A percentile compares a stretch with the other conserved stretches of the same genome.
Evolutionary conservation across 2,888 invertebrate species (phyloP).

Genomic region (Yponomeuta plumbellus): DNA sequence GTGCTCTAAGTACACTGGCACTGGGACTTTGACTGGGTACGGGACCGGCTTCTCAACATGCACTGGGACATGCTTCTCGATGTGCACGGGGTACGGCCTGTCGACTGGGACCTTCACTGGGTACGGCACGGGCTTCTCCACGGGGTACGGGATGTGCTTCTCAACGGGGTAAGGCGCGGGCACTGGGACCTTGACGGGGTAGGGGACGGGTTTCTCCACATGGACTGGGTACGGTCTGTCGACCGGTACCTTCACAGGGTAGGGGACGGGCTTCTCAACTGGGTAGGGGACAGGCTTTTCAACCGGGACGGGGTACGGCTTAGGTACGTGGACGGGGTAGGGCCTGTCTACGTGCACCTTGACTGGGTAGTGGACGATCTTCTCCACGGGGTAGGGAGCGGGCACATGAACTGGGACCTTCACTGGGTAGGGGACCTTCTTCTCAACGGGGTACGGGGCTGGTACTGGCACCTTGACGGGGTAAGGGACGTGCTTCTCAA

Average conservation of each 20-base stretch:
- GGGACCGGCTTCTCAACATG: slow-evolving; percentile 79
- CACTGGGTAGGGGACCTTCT: slow-evolving; percentile 80
- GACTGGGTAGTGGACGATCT: slow-evolving; percentile 76
- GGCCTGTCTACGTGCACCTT: slow-evolving; percentile 81
- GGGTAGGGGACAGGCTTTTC: slow-evolving; percentile 77
- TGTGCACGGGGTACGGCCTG: slow-evolving; percentile 79
- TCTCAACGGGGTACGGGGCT: slow-evolving; percentile 81
- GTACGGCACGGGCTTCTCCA: slow-evolving; percentile 80
- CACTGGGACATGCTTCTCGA: slow-evolving; percentile 80
- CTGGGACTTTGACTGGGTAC: slow-evolving; percentile 79
- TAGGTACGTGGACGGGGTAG: slow-evolving; percentile 79
- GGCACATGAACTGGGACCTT: slow-evolving; percentile 78
- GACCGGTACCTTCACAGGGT: slow-evolving; percentile 78
- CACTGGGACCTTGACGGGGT: slow-evolving; percentile 80
- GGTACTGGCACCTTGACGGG: slow-evolving; percentile 82
- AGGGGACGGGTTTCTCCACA: slow-evolving; percentile 62
- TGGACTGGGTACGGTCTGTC: slow-evolving; percentile 75
- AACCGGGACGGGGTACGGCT: slow-evolving; percentile 78
- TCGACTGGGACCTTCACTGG: slow-evolving; percentile 80
- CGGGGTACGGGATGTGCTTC: slow-evolving; percentile 79
- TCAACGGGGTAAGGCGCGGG: slow-evolving; percentile 80
- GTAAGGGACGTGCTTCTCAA: slow-evolving; percentile 79
- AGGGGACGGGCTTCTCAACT: slow-evolving; percentile 76
- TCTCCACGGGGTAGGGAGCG: slow-evolving; percentile 74
- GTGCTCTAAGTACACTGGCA: slow-evolving; percentile 69